Base-by-base conservation (phyloP, 2,888 invertebrate species). In the Mythimna ferrago region DNA sequence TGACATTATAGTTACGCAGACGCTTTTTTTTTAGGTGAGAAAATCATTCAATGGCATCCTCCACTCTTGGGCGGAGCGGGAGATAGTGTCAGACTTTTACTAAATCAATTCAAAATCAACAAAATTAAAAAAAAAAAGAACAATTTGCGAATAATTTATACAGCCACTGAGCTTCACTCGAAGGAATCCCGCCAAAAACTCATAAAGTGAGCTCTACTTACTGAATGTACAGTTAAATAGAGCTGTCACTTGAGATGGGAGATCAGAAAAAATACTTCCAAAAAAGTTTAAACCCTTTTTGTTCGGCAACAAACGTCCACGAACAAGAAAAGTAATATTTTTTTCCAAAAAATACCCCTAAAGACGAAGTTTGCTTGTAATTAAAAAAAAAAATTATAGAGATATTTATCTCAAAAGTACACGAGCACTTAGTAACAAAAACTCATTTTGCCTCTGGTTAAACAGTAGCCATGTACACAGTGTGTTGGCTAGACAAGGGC, bases 401-500 rank as follows among this genome's bases (percentile, higher is more conserved):
- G 66, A 78, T 73, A 78, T 70, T 56, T 69, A 71, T 69, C 71
- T 67, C n/a, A 14, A 72, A 71, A 83, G 56, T 56, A 68, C 58
- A 67, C 51, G 44, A 56, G 70, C 53, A 61, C 69, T 78, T 69
- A 35, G 68, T 57, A 65, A 73, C 68, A 81, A 81, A 76, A 84
- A 70, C 84, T 73, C 68, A 72, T 73, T 86, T 81, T 77, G 73
- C 66, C 56, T 69, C 58, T 56, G 64, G 76, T 74, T 74, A 64
- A 75, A 73, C 76, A 73, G 73, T 71, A 71, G 74, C 70, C 58
- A 76, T 84, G 85, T 79, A 81, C 78, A 83, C 70, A 78, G 72
- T 84, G 66, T 68, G 76, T 35, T 60, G 68, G 71, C 81, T 73
- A 86, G 85, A 82, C 82, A 80, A 76, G 85, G 78, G 71, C 73